Conservation (phyloP, 2,113 vertebrate genomes). For the Ursus arctos region DNA sequence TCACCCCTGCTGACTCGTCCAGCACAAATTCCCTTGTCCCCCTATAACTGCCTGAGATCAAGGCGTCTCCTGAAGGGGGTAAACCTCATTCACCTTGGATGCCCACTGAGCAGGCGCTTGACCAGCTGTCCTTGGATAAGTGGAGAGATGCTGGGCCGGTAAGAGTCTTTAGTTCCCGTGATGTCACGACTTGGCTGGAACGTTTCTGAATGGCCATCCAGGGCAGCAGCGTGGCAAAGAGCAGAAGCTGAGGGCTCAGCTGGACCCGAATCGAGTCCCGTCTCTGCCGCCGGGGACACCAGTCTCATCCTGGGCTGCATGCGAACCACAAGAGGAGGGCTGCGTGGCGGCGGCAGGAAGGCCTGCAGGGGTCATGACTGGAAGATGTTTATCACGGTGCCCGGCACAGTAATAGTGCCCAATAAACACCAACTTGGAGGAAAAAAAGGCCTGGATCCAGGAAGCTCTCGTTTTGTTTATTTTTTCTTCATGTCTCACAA, state of each 20-base stretch:
- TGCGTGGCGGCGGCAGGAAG: fast-evolving
- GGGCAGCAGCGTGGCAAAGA: background rate
- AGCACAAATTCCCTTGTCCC: background rate
- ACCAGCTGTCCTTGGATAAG: background rate
- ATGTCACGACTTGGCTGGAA: background rate
- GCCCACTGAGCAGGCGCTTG: background rate
- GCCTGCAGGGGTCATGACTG: background rate
- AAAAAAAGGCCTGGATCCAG: background rate
- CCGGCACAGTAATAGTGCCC: background rate
- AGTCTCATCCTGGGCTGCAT: background rate
- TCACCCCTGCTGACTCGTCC: background rate
- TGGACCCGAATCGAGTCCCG: background rate
- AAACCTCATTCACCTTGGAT: background rate
- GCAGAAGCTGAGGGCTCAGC: background rate
- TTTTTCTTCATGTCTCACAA: background rate
- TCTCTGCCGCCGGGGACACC: fast-evolving
- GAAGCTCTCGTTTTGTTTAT: background rate
- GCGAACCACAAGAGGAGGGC: fast-evolving
- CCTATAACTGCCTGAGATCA: fast-evolving
- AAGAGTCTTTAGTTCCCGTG: fast-evolving
- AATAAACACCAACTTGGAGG: background rate
- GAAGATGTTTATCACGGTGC: background rate
- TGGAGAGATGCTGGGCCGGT: background rate
- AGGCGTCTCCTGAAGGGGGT: background rate
- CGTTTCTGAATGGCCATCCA: background rate